These are phyloP conservation scores for Anguilla marmorata DNA, from an alignment of 2,797 vertebrate species.

Conservation along the genomic window DNA sequence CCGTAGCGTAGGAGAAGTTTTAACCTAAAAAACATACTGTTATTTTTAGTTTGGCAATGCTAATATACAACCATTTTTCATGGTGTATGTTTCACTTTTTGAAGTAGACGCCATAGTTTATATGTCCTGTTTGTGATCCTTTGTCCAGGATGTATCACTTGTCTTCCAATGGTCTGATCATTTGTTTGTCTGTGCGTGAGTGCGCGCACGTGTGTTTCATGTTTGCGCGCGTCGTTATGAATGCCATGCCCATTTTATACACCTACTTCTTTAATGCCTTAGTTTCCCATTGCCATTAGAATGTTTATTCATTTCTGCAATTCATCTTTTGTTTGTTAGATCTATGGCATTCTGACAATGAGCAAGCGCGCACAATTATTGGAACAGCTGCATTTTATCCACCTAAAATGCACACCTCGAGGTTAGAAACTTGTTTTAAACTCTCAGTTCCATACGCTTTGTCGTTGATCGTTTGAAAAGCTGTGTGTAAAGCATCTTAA, in stretches of 20 bases:
- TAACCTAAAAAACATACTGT: not conserved
- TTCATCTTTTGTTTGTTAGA: constrained; percentile 80
- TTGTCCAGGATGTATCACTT: not conserved
- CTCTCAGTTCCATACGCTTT: constrained; percentile 32
- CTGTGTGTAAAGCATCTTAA: constrained; percentile 33
- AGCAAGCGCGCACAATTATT: constrained; percentile 81
- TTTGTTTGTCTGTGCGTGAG: constrained; percentile 33
- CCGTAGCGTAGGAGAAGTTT: not conserved
- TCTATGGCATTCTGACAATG: constrained; percentile 86
- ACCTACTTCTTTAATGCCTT: constrained; percentile 40
- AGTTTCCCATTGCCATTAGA: constrained; percentile 31
- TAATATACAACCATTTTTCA: not conserved
- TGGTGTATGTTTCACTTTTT: not conserved
- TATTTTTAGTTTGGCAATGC: not conserved
- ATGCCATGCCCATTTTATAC: constrained; percentile 18
- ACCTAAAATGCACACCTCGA: constrained; percentile 83
- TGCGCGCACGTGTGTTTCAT: constrained; percentile 26
- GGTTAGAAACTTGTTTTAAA: constrained; percentile 76
- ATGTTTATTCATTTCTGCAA: constrained; percentile 67
- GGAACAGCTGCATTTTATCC: constrained; percentile 84
- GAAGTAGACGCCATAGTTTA: not conserved
- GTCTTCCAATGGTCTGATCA: not conserved
- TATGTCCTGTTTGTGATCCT: not conserved
- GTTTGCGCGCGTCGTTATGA: constrained; percentile 5
- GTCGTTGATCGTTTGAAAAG: constrained; percentile 32